Conservation (phyloP, 2,113 vertebrate species). For the Microcebus ravelobensis region DNA sequence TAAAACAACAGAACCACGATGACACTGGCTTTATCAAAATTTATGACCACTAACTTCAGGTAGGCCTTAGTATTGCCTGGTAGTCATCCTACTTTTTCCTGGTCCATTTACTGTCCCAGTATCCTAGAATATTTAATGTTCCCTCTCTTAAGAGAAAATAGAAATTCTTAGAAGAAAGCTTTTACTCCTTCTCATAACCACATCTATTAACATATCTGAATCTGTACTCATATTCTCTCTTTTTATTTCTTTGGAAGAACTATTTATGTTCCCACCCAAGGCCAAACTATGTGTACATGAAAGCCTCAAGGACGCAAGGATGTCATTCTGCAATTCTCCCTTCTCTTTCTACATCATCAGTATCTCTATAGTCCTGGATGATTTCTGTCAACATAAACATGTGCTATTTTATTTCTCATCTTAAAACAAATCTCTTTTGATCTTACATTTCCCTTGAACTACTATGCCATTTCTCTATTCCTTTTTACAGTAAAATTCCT, state of each 20-base stretch:
- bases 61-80: background rate
- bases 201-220: background rate
- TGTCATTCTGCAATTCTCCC: background rate
- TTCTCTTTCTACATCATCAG: background rate
- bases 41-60: background rate
- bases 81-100: background rate
- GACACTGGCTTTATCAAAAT: background rate
- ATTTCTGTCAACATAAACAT: background rate
- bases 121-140: constrained; percentile 14
- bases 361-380: background rate
- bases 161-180: background rate
- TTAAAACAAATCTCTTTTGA: background rate
- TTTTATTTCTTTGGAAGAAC: constrained; percentile 28
- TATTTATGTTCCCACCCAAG: constrained; percentile 5
- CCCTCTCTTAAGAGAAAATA: constrained; percentile 15
- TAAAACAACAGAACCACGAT: background rate
- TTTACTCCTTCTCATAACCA: background rate
- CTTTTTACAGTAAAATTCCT: background rate
- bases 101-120: background rate
- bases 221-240: background rate
- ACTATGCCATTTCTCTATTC: background rate
- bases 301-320: background rate
- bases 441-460: background rate
- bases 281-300: background rate
- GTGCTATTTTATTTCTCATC: background rate